Evolutionary conservation across 2,797 vertebrate species (phyloP), one percentile per base, ranked within the genome.

Genomic region (Peromyscus nudipes): DNA sequence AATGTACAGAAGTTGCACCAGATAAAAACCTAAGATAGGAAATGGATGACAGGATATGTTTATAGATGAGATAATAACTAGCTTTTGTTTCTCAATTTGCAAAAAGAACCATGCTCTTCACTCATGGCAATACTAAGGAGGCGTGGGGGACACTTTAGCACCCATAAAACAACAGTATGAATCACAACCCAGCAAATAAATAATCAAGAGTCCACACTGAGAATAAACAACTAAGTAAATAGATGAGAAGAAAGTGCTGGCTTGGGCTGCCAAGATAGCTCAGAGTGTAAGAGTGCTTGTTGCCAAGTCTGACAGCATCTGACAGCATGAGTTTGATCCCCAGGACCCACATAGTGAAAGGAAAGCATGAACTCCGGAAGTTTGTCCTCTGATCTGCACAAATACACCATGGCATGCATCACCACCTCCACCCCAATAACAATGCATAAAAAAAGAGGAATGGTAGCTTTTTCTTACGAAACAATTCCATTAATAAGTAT

Each of bases 121-220:
- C 89, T 90, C 17, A 14, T n/a, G 8, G 6, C 43, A 81, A 81
- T 31, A 82, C 37, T 31, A 43, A 94, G 57, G n/a, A 64, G 13
- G 7, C 37, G 10, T 64, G 29, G 23, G 23, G 23, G n/a, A 29
- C 17, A 80, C 14, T 29, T 29, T 67, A 21, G 1, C 43, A 52
- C 23, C 17, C 23, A 55, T 12, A 91, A 92, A 94, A 92, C 1
- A 23, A 10, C 64, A 71, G 52, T n/a, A 64, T 93, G 46, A 40
- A 84, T 88, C 64, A 81, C 81, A 96, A 85, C 60, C 12, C 34
- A 91, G 67, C 71, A 57, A 62, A 69, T 80, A 71, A 86, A 77
- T 85, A 65, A 37, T 13, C 43, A 6, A 71, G 43, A 62, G 9
- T 49, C 10, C n/a, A 46, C 84, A 57, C 43, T 57, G 57, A 49